Conservation (phyloP, 1,140 invertebrate genomes). For the Steinernema feltiae region DNA sequence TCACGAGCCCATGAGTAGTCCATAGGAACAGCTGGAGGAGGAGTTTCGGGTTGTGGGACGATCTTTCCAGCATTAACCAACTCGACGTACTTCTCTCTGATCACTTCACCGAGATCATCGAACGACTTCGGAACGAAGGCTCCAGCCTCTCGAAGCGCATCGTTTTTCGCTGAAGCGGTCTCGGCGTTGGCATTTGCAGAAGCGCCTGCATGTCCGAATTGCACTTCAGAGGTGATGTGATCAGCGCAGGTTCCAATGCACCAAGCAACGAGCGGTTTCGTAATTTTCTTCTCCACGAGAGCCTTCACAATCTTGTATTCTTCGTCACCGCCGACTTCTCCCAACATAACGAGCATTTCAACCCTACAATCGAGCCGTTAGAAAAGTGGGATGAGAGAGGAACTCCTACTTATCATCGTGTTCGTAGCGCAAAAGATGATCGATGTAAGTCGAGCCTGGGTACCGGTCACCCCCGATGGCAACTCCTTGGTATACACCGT, state of each 20-base stretch:
- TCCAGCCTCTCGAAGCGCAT: slow-evolving; percentile 72
- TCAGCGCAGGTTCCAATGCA: slow-evolving; percentile 83
- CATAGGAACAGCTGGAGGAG: slow-evolving; percentile 98
- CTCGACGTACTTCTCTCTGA: slow-evolving; percentile 71
- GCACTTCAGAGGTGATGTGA: slow-evolving; percentile 65
- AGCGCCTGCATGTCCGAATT: slow-evolving; percentile 97
- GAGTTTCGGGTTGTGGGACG: slow-evolving; percentile 78
- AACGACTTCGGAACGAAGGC: slow-evolving; percentile 83
- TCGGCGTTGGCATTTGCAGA: slow-evolving; percentile 91
- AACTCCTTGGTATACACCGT: slow-evolving; percentile 94
- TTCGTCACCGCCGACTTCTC: slow-evolving; percentile 97
- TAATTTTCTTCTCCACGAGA: slow-evolving; percentile 73
- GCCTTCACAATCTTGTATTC: slow-evolving; percentile 93
- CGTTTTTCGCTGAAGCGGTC: slow-evolving; percentile 87
- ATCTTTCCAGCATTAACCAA: slow-evolving; percentile 77
- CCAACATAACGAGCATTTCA: slow-evolving; percentile 89
- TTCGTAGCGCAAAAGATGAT: slow-evolving; percentile 83
- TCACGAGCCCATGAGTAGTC: slow-evolving; percentile 98
- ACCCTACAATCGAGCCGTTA: slow-evolving; percentile 63
- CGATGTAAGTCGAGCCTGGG: slow-evolving; percentile 95
- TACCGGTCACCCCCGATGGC: slow-evolving; percentile 99
- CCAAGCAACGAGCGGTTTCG: slow-evolving; percentile 93
- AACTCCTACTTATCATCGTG: slow-evolving; percentile 65
- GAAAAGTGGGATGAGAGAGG: slow-evolving; percentile 11
- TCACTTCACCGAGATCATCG: slow-evolving; percentile 76